Conservation (phyloP, 2,888 invertebrate species). For the Drosophila robusta region DNA sequence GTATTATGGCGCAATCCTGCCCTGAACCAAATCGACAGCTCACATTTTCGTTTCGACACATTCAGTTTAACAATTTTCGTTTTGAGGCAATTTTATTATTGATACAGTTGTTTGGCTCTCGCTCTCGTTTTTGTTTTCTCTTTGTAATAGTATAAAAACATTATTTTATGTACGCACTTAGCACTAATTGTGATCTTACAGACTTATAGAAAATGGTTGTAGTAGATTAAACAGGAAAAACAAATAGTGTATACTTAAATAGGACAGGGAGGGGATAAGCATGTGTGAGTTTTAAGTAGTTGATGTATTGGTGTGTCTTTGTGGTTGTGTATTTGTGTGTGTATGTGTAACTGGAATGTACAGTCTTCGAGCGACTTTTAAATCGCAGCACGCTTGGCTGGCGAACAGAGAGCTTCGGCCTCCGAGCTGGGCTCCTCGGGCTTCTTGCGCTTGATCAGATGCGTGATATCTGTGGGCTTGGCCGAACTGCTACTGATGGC, state of each 20-base stretch:
- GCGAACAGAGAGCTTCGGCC: slow-evolving; percentile 84
- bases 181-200: slow-evolving; percentile 76
- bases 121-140: slow-evolving; percentile 16
- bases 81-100: slow-evolving; percentile 51
- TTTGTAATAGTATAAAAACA: slow-evolving; percentile 69
- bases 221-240: slow-evolving; percentile 51
- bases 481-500: slow-evolving; percentile 85
- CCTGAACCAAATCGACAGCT: slow-evolving; percentile 11
- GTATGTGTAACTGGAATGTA: slow-evolving; percentile 69
- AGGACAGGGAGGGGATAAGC: slow-evolving; percentile 30
- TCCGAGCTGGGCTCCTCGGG: slow-evolving; percentile 86
- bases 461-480: slow-evolving; percentile 91
- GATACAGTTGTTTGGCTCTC: slow-evolving; percentile 28
- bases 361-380: slow-evolving; percentile 59
- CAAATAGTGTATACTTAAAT: slow-evolving; percentile 53
- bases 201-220: slow-evolving; percentile 68
- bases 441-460: slow-evolving; percentile 92
- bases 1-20: slow-evolving; percentile 83
- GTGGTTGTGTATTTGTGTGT: slow-evolving; percentile 20
- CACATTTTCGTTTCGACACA: slow-evolving; percentile 7
- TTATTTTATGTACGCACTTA: slow-evolving; percentile 67
- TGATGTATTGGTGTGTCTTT: slow-evolving; percentile 36
- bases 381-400: slow-evolving; percentile 87
- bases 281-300: slow-evolving; percentile 49
- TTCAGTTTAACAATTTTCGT: neutral